Base-by-base conservation (phyloP, 2,797 vertebrate species). In the Micrastur ruficollis region DNA sequence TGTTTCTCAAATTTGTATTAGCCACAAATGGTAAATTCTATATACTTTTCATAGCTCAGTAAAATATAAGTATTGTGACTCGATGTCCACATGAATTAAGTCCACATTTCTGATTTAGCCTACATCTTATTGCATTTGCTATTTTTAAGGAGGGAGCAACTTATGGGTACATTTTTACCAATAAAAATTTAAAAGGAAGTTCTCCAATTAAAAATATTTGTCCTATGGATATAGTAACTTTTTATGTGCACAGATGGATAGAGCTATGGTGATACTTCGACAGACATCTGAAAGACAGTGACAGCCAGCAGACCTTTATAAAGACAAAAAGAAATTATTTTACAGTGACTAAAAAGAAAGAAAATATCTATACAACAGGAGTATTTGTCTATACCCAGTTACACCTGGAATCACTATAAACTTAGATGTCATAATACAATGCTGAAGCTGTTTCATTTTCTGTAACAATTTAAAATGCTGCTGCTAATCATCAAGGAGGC, bases 191-290 rank as follows among this genome's bases (percentile, higher is more conserved):
- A 29, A 82, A 75, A 80, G 23, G 1, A 59, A 61, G 11, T 71
- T 58, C 50, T 68, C 61, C 42, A 86, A 96, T 94, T 85, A 90
- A 93, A 93, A 91, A 83, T 89, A 66, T 14, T 68, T 81, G 76
- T 38, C 87, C 62, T 75, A 66, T 2, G 6, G 84, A 79, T 84
- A 71, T 23, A 85, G 53, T 53, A 94, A 73, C 26, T 94, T 88
- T 32, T 72, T 61, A 76, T 22, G 11, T 5, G 7, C 9, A 73
- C 18, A 86, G 62, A 66, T 67, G 34, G 85, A 78, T 93, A 86
- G 71, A 81, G 32, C 34, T 65, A 23, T 5, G 9, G 36, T 68
- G 73, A 81, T 72, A 89, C 16, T 36, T 0, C 49, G 49, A 84
- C 56, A 93, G 38, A 29, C 25, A 84, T 18, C 38, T 79, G 46